Conservation (phyloP, 2,888 invertebrate species). For the Xylocampa areola region DNA sequence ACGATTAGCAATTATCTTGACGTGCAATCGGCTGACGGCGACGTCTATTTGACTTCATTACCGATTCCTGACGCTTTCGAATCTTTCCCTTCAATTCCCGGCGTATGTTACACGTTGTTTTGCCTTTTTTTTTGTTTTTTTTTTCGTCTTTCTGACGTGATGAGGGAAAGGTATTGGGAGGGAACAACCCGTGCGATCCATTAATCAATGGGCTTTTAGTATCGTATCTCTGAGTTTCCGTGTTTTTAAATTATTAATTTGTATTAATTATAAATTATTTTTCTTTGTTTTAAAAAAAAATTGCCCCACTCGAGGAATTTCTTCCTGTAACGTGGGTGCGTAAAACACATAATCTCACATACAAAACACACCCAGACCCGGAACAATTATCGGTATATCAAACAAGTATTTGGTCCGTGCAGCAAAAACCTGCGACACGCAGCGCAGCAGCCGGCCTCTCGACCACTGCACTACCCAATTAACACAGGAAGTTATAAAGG, state of each 20-base stretch:
- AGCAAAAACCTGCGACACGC: too few species aligned
- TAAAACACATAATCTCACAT: too few species aligned
- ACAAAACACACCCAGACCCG: too few species aligned
- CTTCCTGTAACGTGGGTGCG: too few species aligned
- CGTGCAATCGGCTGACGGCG: constrained; percentile 22
- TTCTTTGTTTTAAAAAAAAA: not conserved
- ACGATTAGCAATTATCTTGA: constrained; percentile 40
- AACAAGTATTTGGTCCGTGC: too few species aligned
- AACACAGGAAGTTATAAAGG: too few species aligned
- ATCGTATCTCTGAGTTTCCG: not conserved
- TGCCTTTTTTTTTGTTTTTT: constrained; percentile 26
- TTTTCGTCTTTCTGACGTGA: constrained; percentile 35
- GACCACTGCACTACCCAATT: too few species aligned
- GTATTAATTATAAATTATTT: not conserved
- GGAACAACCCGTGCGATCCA: constrained; percentile 19
- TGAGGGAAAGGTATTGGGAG: constrained; percentile 32
- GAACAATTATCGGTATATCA: too few species aligned
- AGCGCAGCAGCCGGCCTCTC: too few species aligned
- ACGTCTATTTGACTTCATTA: constrained; percentile 53
- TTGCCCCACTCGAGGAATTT: too few species aligned
- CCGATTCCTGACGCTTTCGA: constrained; percentile 22
- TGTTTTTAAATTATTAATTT: constrained; percentile 4
- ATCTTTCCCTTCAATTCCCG: constrained; percentile 27
- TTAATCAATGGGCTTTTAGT: constrained; percentile 37
- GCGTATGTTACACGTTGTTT: constrained; percentile 35